Evolutionary conservation across 2,888 invertebrate genomes (phyloP).

Genomic region (Sceliomorpha sp.): DNA sequence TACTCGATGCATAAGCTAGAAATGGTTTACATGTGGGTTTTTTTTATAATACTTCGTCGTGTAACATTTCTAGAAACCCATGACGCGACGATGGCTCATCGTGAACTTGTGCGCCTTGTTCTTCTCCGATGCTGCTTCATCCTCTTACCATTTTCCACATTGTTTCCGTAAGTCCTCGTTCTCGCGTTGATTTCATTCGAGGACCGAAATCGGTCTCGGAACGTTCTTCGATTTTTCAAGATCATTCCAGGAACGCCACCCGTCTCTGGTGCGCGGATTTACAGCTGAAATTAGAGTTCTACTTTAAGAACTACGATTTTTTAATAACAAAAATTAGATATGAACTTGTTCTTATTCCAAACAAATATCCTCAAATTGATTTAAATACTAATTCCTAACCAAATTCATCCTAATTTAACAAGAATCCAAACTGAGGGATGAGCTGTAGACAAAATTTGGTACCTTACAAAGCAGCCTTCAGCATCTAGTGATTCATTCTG

Average conservation of each 20-base stretch:
- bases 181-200: slow-evolving; percentile 6
- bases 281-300: slow-evolving; percentile 36
- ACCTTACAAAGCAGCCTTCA: slow-evolving; percentile 52
- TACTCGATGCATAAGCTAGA: slow-evolving; percentile 52
- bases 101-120: slow-evolving; percentile 56
- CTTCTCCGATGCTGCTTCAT: slow-evolving; percentile 34
- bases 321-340: background rate
- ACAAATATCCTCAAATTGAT: too few relatives aligned
- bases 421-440: too few relatives aligned
- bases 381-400: background rate
- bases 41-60: slow-evolving; percentile 30
- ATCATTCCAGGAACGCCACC: slow-evolving; percentile 47
- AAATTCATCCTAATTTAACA: slow-evolving; percentile 1
- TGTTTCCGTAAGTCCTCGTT: slow-evolving; percentile 1
- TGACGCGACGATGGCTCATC: slow-evolving; percentile 44
- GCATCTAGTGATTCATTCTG: slow-evolving; percentile 75
- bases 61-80: slow-evolving; percentile 46
- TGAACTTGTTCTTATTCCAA: background rate
- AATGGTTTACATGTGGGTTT: slow-evolving; percentile 35
- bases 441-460: background rate
- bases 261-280: slow-evolving; percentile 41
- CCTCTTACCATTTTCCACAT: slow-evolving; percentile 8
- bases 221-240: slow-evolving; percentile 35
- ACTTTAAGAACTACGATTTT: too few relatives aligned
- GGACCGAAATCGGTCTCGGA: slow-evolving; percentile 23